Conservation (phyloP, 2,113 vertebrate species). For the Spilogale gracilis region DNA sequence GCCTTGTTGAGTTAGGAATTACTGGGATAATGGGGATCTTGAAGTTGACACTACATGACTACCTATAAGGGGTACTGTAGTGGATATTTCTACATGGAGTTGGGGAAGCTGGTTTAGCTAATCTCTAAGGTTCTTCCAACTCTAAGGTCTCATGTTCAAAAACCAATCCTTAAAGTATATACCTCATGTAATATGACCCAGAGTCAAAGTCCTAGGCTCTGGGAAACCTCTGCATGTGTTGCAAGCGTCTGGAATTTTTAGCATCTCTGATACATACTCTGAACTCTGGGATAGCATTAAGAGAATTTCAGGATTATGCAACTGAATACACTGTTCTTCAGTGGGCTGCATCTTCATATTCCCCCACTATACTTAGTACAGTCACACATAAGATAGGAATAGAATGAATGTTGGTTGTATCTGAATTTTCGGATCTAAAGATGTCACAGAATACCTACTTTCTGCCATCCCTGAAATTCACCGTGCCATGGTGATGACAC, state of each 20-base stretch:
- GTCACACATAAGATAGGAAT: neutral
- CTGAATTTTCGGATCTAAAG: constrained; percentile 7
- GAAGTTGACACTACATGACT: neutral
- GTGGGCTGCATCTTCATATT: neutral
- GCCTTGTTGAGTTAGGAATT: constrained; percentile 3
- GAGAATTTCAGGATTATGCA: neutral
- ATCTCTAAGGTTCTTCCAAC: neutral
- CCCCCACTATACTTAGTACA: neutral
- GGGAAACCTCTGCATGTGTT: neutral
- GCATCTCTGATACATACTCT: neutral
- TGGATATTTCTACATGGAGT: neutral
- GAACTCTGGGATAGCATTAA: neutral
- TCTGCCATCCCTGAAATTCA: constrained; percentile 3
- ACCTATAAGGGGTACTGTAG: neutral
- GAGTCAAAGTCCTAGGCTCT: neutral
- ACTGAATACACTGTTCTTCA: neutral
- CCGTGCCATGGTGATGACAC: neutral
- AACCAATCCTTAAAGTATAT: neutral
- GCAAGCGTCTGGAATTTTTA: neutral
- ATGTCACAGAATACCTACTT: neutral
- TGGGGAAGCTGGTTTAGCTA: neutral
- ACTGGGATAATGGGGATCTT: neutral
- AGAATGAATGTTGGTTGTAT: neutral
- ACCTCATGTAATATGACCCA: neutral
- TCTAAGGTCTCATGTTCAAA: constrained; percentile 38